A percentile compares a stretch with the other conserved stretches of the same genome.
Evolutionary conservation across 2,888 invertebrate genomes (phyloP).

Genomic region (Caenorhabditis zanzibari): DNA sequence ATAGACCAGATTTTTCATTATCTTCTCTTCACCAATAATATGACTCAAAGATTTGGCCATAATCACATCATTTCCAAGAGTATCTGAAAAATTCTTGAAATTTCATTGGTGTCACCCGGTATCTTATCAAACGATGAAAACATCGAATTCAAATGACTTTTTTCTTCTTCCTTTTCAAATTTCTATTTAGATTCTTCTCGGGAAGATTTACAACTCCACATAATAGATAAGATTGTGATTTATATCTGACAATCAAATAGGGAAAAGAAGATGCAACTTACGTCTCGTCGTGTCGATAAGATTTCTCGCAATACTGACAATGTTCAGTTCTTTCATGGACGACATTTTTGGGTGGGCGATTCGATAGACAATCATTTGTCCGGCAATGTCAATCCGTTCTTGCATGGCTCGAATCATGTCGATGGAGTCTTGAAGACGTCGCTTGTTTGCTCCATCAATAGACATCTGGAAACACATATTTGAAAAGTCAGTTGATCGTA

Average conservation of each 20-base stretch:
- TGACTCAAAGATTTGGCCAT: slow-evolving; percentile 21
- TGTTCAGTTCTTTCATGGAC: slow-evolving; percentile 16
- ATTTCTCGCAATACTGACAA: slow-evolving; percentile 26
- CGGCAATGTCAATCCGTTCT: slow-evolving; percentile 30
- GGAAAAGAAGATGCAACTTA: slow-evolving; percentile 13
- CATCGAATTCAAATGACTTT: not conserved
- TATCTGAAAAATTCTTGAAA: slow-evolving; percentile 8
- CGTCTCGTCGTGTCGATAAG: slow-evolving; percentile 27
- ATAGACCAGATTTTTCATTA: slow-evolving; percentile 18
- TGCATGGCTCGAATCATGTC: slow-evolving; percentile 24
- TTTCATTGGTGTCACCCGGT: not conserved
- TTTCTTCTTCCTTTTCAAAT: not conserved
- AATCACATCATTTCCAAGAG: slow-evolving; percentile 5
- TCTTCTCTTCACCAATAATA: slow-evolving; percentile 10
- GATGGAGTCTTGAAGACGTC: not conserved
- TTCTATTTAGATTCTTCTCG: not conserved
- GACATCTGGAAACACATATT: not conserved
- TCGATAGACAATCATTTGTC: slow-evolving; percentile 42
- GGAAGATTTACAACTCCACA: slow-evolving; percentile 18
- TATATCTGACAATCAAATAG: slow-evolving; percentile 2
- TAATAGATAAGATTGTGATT: slow-evolving; percentile 29
- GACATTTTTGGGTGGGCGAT: not conserved
- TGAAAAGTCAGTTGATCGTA: not conserved
- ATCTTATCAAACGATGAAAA: not conserved
- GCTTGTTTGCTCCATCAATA: not conserved